phyloP scores from a whole-genome alignment of 2,797 vertebrate species.

The Etheostoma nigrum region DNA sequence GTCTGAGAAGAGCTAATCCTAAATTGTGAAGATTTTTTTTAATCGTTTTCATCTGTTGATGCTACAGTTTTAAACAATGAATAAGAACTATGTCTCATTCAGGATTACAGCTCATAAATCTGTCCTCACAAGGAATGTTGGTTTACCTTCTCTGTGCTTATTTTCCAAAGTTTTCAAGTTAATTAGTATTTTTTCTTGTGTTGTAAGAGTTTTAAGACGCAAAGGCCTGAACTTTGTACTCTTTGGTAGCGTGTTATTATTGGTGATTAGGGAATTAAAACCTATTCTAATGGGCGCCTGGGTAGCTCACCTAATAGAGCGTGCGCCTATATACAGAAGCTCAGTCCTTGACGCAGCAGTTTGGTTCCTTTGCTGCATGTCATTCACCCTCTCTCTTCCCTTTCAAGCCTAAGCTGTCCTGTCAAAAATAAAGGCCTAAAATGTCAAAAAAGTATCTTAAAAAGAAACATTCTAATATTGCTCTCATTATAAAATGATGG shows the following conservation, averaged over 20 bases:
- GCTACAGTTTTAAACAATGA: constrained; percentile 35
- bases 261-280: constrained; percentile 29
- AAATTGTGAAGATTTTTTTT: constrained; percentile 27
- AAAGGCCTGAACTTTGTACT: constrained; percentile 46
- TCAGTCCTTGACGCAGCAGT: no score
- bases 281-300: constrained; percentile 3
- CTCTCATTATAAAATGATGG: no score
- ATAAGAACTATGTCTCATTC: constrained; percentile 41
- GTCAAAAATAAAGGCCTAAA: no score
- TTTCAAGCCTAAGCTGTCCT: no score
- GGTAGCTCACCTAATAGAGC: no score
- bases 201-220: constrained; percentile 44
- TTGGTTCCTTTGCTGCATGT: no score
- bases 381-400: no score
- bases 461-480: no score
- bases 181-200: constrained; percentile 41
- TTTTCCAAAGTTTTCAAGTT: constrained; percentile 18
- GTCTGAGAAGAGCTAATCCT: constrained; percentile 34
- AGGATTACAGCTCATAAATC: constrained; percentile 53
- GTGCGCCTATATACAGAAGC: no score
- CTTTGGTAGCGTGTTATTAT: constrained; percentile 24
- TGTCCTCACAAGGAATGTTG: constrained; percentile 41
- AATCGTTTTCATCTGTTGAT: constrained; percentile 15
- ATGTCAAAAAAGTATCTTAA: no score
- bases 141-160: constrained; percentile 27